Evolutionary conservation across 2,113 vertebrate genomes (phyloP).

Genomic region (Trematocara unimaculatum): DNA sequence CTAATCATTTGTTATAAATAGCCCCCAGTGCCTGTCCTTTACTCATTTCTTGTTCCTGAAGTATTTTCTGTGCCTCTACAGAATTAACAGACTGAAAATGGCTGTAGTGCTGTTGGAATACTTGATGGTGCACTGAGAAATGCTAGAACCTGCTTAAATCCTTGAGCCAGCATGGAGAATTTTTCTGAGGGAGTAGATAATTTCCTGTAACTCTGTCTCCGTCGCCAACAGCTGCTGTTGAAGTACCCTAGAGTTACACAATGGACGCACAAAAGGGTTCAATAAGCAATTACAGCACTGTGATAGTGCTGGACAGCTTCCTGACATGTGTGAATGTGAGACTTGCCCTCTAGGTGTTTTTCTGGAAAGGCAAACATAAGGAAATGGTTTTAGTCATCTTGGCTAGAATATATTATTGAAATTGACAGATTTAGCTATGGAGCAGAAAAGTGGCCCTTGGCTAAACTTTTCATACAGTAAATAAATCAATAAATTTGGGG

Average conservation of each 20-base stretch:
- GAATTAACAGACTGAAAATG: not conserved
- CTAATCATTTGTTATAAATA: not conserved
- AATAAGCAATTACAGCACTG: slow-evolving; percentile 29
- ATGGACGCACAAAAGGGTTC: not conserved
- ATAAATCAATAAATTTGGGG: not conserved
- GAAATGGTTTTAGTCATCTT: not conserved
- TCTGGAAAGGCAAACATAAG: not conserved
- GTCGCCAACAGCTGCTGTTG: not conserved
- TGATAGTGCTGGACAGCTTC: not conserved
- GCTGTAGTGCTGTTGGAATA: not conserved
- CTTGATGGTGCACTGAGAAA: not conserved
- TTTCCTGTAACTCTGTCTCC: not conserved
- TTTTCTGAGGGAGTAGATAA: not conserved
- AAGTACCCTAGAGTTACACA: not conserved
- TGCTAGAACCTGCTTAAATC: not conserved
- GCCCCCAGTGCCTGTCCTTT: not conserved
- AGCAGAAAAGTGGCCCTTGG: not conserved
- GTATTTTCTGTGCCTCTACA: not conserved
- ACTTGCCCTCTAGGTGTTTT: not conserved
- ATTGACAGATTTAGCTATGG: not conserved
- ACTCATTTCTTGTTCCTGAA: not conserved
- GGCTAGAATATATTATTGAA: not conserved
- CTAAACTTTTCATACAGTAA: not conserved
- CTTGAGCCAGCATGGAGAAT: not conserved
- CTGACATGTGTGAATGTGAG: not conserved